Conservation (phyloP, 2,113 vertebrate species). For the Eidolon helvum region DNA sequence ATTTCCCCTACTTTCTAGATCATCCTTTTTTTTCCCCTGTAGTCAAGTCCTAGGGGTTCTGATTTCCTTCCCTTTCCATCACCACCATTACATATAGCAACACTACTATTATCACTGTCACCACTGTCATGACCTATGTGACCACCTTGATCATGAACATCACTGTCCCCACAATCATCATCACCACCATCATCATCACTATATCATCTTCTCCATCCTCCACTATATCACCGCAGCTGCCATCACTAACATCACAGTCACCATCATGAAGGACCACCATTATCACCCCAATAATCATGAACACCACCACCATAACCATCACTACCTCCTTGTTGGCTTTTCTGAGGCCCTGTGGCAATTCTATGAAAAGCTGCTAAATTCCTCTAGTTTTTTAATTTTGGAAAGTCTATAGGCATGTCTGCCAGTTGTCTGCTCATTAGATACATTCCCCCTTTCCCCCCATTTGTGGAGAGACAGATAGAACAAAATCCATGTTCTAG, state of each 20-base stretch:
- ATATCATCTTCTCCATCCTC: too few species aligned
- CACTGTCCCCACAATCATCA: background rate
- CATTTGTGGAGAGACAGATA: background rate
- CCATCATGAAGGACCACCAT: background rate
- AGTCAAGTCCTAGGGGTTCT: background rate
- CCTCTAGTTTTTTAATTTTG: background rate
- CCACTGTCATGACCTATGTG: background rate
- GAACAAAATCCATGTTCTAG: background rate
- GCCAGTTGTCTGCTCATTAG: background rate
- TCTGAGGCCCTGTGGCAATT: background rate
- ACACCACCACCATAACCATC: background rate
- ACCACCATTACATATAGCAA: background rate
- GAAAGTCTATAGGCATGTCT: background rate
- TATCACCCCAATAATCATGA: background rate
- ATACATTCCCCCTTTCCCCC: background rate
- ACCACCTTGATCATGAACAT: background rate
- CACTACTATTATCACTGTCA: background rate
- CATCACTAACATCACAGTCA: background rate
- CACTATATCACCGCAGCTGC: background rate
- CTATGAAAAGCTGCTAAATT: background rate
- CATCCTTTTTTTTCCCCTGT: background rate
- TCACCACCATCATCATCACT: background rate
- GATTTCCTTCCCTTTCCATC: background rate
- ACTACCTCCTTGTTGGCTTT: background rate
- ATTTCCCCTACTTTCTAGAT: background rate